Base-by-base conservation (phyloP, 2,888 invertebrate genomes). In the Drosophila falleni region DNA sequence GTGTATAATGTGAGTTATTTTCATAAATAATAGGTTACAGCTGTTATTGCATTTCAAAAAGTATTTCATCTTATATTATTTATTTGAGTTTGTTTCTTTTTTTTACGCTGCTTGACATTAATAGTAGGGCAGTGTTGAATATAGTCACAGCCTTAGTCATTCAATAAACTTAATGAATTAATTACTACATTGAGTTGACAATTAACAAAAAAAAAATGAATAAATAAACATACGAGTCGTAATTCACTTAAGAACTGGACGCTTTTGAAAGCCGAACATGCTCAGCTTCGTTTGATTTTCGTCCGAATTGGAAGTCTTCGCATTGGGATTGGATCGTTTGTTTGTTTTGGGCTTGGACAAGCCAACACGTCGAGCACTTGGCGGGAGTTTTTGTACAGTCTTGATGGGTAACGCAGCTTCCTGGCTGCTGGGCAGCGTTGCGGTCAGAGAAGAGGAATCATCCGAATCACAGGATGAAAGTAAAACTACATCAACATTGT, bases 221-320 rank as follows among this genome's bases (percentile, higher is more conserved):
- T 54, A 67, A 33, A 23, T 26, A 47, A 60, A 49, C 37, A n/a
- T 5, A 33, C 39, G 15, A 46, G 33, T n/a, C 13, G 11, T 16
- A 11, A 46, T 11, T 72, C 78, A 89, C 54, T 90, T 88, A 29
- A 89, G 80, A 10, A 91, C 92, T 89, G 91, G 95, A 94, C 94
- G 94, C 88, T 94, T 95, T 84, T 95, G 94, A 86, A 95, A 95
- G 23, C 95, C 95, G 91, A 95, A 96, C 93, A 93, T 95, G 90
- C 94, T 94, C n/a, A 96, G 89, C 78, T 95, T 93, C 33, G 94
- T 94, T 56, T 95, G 95, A 6, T 93, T 93, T 1, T 81, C 71
- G 6, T 39, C 61, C 11, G 44, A 44, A 31, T 69, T 73, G 54
- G 50, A 55, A 33, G 59, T 59, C 56, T 87, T 85, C 5, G 73